Base-by-base conservation (phyloP, 2,113 vertebrate genomes). In the Promerops cafer region DNA sequence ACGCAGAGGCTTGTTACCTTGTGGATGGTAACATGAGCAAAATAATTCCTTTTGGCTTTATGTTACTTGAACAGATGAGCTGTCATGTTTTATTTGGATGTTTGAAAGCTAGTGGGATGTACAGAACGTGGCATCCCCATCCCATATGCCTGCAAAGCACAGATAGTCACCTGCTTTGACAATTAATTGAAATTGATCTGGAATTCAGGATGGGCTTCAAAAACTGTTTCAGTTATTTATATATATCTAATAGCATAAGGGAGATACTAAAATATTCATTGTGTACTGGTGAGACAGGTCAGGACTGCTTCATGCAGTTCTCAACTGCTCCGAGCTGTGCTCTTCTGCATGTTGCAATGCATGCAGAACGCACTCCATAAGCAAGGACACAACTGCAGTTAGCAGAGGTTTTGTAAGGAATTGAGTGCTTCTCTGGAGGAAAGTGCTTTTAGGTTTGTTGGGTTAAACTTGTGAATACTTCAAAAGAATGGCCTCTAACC, bases 21-120 rank as follows among this genome's bases (percentile, higher is more conserved):
- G 12, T 0, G 0, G 23, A 8, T 1, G 2, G 53, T 85, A 57
- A 49, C 20, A 27, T 13, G 2, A 69, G n/a, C 24, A 65, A 44
- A 85, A 40, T 44, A 54, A 70, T 84, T 78, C 45, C 17, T 82
- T 94, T 64, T 68, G 26, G 17, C 37, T 79, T 85, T 30, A 10
- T 2, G 1, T 64, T 57, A n/a, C n/a, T 86, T 65, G 13, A 85
- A 63, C 26, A 54, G 71, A 18, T 53, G 53, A 96, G 15, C 53
- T 77, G 66, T 57, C 24, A 1, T 40, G 57, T n/a, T 91, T 76
- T 71, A 45, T 82, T 78, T 84, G 45, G 39, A 26, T 40, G 16
- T 80, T 88, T 92, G 79, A 59, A 88, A 78, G 66, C 45, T 87
- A 28, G 5, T 31, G 44, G 63, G 64, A 47, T 54, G 54, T 59